A percentile compares a stretch with the other conserved stretches of the same genome.
phyloP scores from a whole-genome alignment of 2,888 invertebrate species.

The Apotomis turbidana region DNA sequence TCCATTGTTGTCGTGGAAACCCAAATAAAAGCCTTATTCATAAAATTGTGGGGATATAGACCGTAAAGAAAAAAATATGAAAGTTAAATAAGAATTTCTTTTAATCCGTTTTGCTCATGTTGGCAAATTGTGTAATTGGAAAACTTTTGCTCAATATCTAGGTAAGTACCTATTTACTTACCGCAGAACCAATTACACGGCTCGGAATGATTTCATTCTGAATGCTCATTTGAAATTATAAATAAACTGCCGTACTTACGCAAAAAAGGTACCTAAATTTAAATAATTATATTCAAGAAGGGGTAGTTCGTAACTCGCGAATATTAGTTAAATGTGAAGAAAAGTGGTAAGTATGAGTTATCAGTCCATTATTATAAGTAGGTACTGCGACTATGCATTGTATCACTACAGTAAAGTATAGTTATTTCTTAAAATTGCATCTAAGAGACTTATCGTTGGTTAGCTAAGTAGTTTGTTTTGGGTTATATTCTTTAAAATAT shows the following conservation, averaged over 20 bases:
- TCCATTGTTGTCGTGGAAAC: slow-evolving; percentile 10
- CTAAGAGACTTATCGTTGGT: no score
- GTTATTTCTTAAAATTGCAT: no score
- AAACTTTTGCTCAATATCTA: slow-evolving; percentile 36
- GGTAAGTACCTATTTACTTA: slow-evolving; percentile 24
- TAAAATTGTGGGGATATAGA: background rate
- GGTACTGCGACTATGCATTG: background rate
- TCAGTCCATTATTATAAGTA: background rate
- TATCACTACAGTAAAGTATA: no score
- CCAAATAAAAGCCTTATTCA: slow-evolving; percentile 8
- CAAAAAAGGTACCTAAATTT: background rate
- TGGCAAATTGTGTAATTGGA: slow-evolving; percentile 23
- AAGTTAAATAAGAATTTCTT: slow-evolving; percentile 15
- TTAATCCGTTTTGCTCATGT: slow-evolving; percentile 32
- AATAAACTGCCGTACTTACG: background rate
- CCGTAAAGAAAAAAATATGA: slow-evolving; percentile 5
- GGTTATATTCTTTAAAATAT: no score
- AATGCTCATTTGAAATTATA: slow-evolving; percentile 17
- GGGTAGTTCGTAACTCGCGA: no score
- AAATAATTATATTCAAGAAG: background rate
- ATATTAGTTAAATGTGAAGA: no score
- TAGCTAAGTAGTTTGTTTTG: no score
- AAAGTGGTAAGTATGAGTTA: no score
- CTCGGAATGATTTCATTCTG: slow-evolving; percentile 22
- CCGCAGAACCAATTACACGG: slow-evolving; percentile 33